Percentiles rank a stretch among this genome's conserved stretches.
phyloP scores from a whole-genome alignment of 2,888 invertebrate species.

The Xestoiulus laeticollis region DNA sequence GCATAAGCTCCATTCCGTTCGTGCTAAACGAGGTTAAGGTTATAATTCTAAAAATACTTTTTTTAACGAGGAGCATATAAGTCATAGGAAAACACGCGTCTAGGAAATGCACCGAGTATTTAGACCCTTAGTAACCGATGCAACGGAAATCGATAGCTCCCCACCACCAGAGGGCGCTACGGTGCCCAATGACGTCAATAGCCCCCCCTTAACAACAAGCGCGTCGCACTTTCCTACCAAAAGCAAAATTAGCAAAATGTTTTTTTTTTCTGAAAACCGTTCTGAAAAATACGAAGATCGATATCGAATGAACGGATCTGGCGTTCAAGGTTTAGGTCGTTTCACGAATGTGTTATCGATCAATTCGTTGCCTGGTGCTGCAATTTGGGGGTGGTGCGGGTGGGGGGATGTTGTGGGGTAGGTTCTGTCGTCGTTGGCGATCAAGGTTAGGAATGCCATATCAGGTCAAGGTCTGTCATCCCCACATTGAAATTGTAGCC shows the following conservation, averaged over 20 bases:
- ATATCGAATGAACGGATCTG: constrained; percentile 3
- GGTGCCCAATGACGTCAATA: neutral
- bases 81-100: neutral
- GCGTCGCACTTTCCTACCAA: neutral
- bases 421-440: neutral
- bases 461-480: constrained; percentile 14
- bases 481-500: neutral
- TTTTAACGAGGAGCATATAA: neutral
- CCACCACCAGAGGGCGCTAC: neutral
- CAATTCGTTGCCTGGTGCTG: neutral
- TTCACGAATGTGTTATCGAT: neutral
- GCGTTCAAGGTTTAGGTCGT: constrained; percentile 23
- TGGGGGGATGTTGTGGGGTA: neutral
- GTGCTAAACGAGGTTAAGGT: constrained; percentile 23
- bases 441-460: constrained; percentile 8
- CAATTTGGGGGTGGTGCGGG: neutral
- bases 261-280: neutral
- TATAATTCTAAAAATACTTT: constrained; percentile 4
- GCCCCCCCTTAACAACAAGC: neutral
- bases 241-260: neutral
- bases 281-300: neutral
- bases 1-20: neutral
- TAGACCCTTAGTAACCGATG: neutral
- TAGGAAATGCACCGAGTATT: neutral
- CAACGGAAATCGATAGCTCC: neutral